These are phyloP conservation scores for Rhabdomys dilectus DNA, from an alignment of 2,113 vertebrate species.

Conservation along the genomic window DNA sequence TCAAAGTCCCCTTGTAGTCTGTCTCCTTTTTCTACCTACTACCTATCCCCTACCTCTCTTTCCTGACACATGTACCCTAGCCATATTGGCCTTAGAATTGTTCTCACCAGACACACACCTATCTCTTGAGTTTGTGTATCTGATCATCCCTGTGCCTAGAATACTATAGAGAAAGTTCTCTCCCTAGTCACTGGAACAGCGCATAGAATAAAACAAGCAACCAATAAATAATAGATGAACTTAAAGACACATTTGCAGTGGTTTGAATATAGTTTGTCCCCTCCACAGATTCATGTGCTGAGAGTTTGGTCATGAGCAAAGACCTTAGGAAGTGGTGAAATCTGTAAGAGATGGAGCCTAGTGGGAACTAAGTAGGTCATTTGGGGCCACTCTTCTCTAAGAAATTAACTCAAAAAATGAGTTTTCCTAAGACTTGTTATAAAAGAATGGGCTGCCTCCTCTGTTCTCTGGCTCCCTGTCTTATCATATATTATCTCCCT, in stretches of 20 bases:
- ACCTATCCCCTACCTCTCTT: not conserved
- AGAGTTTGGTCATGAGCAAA: not conserved
- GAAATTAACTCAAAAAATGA: not conserved
- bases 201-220: not conserved
- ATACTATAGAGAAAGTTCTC: not conserved
- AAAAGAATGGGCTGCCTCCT: not conserved
- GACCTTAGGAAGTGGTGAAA: not conserved
- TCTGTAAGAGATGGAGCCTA: not conserved
- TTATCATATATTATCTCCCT: not conserved
- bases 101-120: not conserved
- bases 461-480: not conserved
- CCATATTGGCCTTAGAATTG: not conserved
- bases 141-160: not conserved
- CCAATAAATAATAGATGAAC: not conserved
- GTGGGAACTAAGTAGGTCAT: not conserved
- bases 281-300: not conserved
- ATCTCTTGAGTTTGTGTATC: not conserved
- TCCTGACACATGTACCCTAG: not conserved
- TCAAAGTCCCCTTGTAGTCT: not conserved
- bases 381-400: not conserved
- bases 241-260: not conserved
- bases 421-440: not conserved
- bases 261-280: not conserved
- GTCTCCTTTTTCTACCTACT: no score
- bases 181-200: not conserved